Conservation (phyloP, 1,140 invertebrate genomes). For the Drosophila seguyi region DNA sequence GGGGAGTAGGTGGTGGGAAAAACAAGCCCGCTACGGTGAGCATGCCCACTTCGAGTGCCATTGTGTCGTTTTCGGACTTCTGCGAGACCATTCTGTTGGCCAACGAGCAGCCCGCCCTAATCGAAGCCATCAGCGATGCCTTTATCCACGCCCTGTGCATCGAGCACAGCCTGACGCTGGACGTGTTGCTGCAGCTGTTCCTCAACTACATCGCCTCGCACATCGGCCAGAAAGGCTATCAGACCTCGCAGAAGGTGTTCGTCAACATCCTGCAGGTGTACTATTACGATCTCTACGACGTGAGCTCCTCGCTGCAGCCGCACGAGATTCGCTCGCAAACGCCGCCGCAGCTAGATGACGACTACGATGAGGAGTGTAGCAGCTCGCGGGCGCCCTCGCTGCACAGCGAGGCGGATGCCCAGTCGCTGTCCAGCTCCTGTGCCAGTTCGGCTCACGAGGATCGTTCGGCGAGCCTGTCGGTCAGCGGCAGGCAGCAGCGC, state of each 20-base stretch:
- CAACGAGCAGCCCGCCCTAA: conserved; percentile 68
- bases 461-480: conserved; percentile 53
- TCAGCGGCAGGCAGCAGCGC: conserved; percentile 69
- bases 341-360: conserved; percentile 71
- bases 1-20: conserved; percentile 13
- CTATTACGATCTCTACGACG: conserved; percentile 79
- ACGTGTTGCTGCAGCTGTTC: conserved; percentile 76
- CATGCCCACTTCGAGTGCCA: conserved; percentile 52
- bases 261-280: conserved; percentile 79
- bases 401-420: conserved; percentile 78
- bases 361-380: conserved; percentile 77
- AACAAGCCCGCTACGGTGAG: conserved; percentile 17
- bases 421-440: conserved; percentile 77
- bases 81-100: conserved; percentile 79
- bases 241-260: conserved; percentile 82
- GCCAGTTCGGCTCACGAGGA: conserved; percentile 75
- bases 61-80: conserved; percentile 80
- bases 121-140: conserved; percentile 82
- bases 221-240: conserved; percentile 81
- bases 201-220: conserved; percentile 83
- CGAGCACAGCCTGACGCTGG: conserved; percentile 73
- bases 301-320: conserved; percentile 66
- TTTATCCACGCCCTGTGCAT: conserved; percentile 82
- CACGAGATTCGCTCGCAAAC: conserved; percentile 68
- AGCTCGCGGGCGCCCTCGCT: conserved; percentile 73